These are phyloP conservation scores for Urocolius indicus DNA, from an alignment of 2,113 vertebrate genomes.

Conservation along the genomic window DNA sequence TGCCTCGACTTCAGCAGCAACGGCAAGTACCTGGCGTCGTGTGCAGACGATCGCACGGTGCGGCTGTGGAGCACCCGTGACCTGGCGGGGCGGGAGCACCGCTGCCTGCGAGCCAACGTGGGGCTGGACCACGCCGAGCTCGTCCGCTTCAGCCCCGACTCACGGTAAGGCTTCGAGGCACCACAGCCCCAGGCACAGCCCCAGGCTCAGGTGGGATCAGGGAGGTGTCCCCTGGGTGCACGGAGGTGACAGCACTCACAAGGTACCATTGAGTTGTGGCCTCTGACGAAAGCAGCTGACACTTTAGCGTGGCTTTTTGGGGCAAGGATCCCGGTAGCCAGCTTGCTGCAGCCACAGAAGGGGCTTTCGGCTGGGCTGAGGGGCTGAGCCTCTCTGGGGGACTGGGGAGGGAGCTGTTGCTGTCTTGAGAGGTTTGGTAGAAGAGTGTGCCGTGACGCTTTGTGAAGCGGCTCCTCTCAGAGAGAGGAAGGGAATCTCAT, in stretches of 20 bases:
- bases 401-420: background rate
- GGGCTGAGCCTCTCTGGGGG: accelerated
- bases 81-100: slow-evolving; percentile 89
- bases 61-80: slow-evolving; percentile 96
- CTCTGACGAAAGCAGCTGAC: background rate
- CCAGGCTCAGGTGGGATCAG: background rate
- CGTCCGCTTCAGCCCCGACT: slow-evolving; percentile 93
- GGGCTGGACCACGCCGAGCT: slow-evolving; percentile 90
- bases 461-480: background rate
- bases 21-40: slow-evolving; percentile 94
- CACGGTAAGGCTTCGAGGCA: slow-evolving; percentile 75
- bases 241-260: background rate
- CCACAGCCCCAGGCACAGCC: accelerated
- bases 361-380: too few species aligned
- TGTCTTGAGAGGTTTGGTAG: background rate
- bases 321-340: too few species aligned
- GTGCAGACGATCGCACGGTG: slow-evolving; percentile 90
- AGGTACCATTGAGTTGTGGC: accelerated
- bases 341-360: background rate
- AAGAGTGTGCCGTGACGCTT: background rate
- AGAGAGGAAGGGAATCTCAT: accelerated
- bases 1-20: slow-evolving; percentile 95
- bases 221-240: background rate
- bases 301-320: background rate
- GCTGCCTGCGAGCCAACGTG: slow-evolving; percentile 87